A percentile compares a stretch with the other conserved stretches of the same genome.
phyloP scores from a whole-genome alignment of 2,113 vertebrate species.

The Cryptotis parvus region DNA sequence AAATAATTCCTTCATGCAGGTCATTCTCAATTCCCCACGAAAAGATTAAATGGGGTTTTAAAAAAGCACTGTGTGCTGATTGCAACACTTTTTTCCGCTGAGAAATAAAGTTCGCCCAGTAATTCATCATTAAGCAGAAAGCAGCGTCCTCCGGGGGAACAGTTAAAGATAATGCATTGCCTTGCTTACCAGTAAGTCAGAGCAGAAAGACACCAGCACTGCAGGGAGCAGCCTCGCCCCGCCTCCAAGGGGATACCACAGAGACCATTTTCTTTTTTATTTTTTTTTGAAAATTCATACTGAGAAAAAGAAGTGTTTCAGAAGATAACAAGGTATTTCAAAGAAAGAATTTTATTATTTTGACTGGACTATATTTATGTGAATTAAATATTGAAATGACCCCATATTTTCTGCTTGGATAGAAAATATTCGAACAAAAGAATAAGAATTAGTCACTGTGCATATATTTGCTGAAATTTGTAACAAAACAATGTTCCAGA shows the following conservation, averaged over 20 bases:
- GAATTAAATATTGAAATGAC: constrained; percentile 32
- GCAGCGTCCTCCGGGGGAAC: neutral
- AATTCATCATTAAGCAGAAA: neutral
- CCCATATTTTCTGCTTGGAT: neutral
- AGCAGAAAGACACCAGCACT: neutral
- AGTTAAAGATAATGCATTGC: neutral
- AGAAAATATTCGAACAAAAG: neutral
- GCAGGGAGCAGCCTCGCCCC: neutral
- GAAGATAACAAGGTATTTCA: neutral
- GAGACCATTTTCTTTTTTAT: too few species aligned
- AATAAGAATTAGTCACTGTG: neutral
- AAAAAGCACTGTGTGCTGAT: neutral
- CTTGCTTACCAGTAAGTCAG: neutral
- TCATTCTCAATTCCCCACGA: neutral
- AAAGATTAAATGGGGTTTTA: neutral
- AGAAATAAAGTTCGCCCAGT: neutral
- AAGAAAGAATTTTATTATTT: neutral
- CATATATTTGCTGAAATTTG: neutral
- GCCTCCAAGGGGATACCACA: too few species aligned
- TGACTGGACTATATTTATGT: neutral
- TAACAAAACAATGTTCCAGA: neutral
- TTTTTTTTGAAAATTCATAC: neutral
- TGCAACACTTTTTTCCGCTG: neutral
- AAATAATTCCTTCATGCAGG: neutral
- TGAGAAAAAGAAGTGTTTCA: neutral